Percentiles rank a stretch among this genome's conserved stretches.
Conservation (phyloP, 1,140 invertebrate genomes). For the Eulimnadia texana region DNA sequence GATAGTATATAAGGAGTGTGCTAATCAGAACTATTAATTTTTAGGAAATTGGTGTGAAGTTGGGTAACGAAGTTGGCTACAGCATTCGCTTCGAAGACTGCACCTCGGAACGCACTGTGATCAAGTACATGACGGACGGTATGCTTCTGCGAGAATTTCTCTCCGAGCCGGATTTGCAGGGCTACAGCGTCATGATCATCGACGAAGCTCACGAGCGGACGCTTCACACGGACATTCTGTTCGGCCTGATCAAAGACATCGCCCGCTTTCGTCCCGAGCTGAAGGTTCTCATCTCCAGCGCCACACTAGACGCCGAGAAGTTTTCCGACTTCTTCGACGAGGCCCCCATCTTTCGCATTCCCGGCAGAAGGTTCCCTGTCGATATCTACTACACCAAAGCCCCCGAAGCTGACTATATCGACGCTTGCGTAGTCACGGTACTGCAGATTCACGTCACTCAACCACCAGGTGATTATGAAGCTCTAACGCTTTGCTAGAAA, state of each 20-base stretch:
- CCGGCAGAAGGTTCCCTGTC: constrained; percentile 65
- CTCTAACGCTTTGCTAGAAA: too few species aligned
- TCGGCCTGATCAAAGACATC: constrained; percentile 97
- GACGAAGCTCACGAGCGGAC: constrained; percentile 99
- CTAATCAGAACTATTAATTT: too few species aligned
- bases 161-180: constrained; percentile 84
- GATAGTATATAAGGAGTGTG: too few species aligned
- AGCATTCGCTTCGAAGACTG: constrained; percentile 67
- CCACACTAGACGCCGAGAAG: constrained; percentile 94
- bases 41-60: constrained; percentile 54
- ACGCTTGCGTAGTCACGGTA: constrained; percentile 90
- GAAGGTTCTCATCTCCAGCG: constrained; percentile 93
- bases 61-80: constrained; percentile 59
- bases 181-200: constrained; percentile 96
- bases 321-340: constrained; percentile 98
- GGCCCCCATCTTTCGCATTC: constrained; percentile 94
- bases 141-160: constrained; percentile 94
- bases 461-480: constrained; percentile 15
- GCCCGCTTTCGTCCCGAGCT: constrained; percentile 84
- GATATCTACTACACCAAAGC: constrained; percentile 99
- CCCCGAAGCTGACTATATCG: constrained; percentile 95
- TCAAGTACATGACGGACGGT: constrained; percentile 99
- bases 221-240: constrained; percentile 94
- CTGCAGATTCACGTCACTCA: constrained; percentile 96
- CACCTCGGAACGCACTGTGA: constrained; percentile 51